These are phyloP conservation scores for Ephydatia muelleri DNA, from an alignment of 37 sponge, comb jelly and placozoan genomes.

Conservation along the genomic window DNA sequence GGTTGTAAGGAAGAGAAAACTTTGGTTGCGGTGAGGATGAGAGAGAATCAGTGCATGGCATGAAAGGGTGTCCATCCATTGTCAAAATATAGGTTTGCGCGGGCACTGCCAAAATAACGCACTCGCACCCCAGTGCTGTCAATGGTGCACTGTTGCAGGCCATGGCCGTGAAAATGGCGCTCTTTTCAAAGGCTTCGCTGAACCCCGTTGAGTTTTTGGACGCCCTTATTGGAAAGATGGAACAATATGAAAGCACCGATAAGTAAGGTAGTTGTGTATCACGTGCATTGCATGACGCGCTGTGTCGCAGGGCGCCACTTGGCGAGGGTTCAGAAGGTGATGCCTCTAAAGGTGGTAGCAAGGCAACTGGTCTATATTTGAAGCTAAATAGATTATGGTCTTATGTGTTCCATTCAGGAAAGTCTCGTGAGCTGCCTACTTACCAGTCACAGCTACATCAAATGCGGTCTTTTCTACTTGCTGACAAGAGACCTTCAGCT, in stretches of 20 bases:
- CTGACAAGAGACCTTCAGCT: conserved; percentile 40
- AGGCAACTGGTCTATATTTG: no score
- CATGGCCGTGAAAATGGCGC: conserved; percentile 51
- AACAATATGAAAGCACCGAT: conserved; percentile 21
- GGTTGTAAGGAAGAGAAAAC: conserved; percentile 24
- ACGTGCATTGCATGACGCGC: neutral
- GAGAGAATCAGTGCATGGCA: neutral
- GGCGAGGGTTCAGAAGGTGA: neutral
- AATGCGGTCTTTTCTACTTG: conserved; percentile 31
- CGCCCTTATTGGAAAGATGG: conserved; percentile 27
- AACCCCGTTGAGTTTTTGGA: conserved; percentile 51
- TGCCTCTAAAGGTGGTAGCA: neutral
- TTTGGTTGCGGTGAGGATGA: conserved; percentile 5
- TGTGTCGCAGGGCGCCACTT: neutral
- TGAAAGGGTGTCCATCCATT: neutral
- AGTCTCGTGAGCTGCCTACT: conserved; percentile 34
- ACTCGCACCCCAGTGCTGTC: conserved; percentile 62
- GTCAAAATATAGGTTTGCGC: conserved; percentile 38
- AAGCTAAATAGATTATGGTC: no score
- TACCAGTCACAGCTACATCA: conserved; percentile 37
- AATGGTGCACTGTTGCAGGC: conserved; percentile 68
- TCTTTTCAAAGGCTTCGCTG: conserved; percentile 15
- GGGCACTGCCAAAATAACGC: conserved; percentile 57
- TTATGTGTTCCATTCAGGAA: no score
- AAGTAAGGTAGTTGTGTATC: neutral